Base-by-base conservation (phyloP, 2,113 vertebrate genomes). In the Ramphastos sulfuratus region DNA sequence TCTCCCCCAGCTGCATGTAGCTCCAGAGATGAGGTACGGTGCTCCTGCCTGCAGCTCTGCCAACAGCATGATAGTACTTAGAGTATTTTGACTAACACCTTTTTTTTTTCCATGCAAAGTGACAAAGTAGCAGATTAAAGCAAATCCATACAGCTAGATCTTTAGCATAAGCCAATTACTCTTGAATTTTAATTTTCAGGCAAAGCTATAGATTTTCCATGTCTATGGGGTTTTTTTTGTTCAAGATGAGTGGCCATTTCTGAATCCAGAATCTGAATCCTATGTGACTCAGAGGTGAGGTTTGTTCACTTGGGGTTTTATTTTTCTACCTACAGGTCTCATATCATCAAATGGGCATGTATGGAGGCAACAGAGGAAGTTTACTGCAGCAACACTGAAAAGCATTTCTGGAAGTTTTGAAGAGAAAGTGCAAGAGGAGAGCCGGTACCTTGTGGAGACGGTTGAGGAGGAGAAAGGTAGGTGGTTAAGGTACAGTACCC, bases 311-410 rank as follows among this genome's bases (percentile, higher is more conserved):
- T 50, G 18, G 19, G 9, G 15, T 25, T n/a, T 18, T 46, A 11
- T 31, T 93, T 61, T 75, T 37, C 58, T 19, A 46, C 55, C 50
- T 76, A 21, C 93, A 98, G 98, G 98, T 72, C 55, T 98, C 78
- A 85, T 98, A 75, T 12, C 60, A 3, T 96, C 97, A 3, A 98
- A 94, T 21, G 98, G 98, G 2, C 73, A 96, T 71, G 37, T 3
- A 13, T 98, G 98, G 98, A 98, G 97, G 87, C 96, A 98, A 59
- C 98, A 98, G 92, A 98, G 98, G 27, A 97, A 97, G 89, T 98
- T 98, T 93, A 95, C 96, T 91, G 96, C 95, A 64, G 91, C 97
- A 50, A 97, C 93, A 4, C 97, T 99, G 80, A 98, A 95, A 85
- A 98, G 97, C 94, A 98, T 98, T 91, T 97, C 98, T 52, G 42